Base-by-base conservation (phyloP, 1,140 invertebrate genomes). In the Arion vulgaris region DNA sequence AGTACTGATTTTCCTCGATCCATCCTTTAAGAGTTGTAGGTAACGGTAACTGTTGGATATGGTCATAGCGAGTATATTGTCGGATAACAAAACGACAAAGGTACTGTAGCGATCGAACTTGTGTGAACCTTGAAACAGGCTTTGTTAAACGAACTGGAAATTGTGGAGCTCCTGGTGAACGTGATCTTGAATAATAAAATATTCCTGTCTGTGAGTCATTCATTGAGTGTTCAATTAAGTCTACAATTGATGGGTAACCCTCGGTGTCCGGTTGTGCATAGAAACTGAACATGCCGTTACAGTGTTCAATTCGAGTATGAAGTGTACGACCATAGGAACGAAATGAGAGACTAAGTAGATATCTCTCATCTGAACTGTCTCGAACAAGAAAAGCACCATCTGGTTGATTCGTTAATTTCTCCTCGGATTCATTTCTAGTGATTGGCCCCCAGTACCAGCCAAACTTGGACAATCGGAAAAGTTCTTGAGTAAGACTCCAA, bases 371-470 rank as follows among this genome's bases (percentile, higher is more conserved):
- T 0, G 95, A 95, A 19, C 95, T 96, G 90, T 96, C 95, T 32
- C 95, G 93, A 13, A 96, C 95, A 66, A 96, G 92, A 92, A 96
- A 96, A 81, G 95, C 94, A 80, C 96, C 96, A 91, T 96, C 95
- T 39, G 95, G 94, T 89, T 95, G 94, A 81, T 94, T 94, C n/a
- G 93, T 91, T 28, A 95, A 89, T 87, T 94, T 94, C 81, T 94
- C 93, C 88, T 95, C 94, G 36, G 94, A 94, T 89, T 95, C 94
- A 68, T 93, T 92, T 38, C 94, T 91, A 17, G 94, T 94, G 77
- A 95, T 93, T 49, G 94, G 94, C 36, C 95, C 95, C 95, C 95
- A 95, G 86, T 95, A 95, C 94, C 94, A 95, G 49, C 94, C 94
- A 91, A 93, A 94, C 84, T 94, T 94, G 23, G 94, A 93, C 68